Evolutionary conservation across 2,797 vertebrate genomes (phyloP).

Genomic region (Karalla daura): DNA sequence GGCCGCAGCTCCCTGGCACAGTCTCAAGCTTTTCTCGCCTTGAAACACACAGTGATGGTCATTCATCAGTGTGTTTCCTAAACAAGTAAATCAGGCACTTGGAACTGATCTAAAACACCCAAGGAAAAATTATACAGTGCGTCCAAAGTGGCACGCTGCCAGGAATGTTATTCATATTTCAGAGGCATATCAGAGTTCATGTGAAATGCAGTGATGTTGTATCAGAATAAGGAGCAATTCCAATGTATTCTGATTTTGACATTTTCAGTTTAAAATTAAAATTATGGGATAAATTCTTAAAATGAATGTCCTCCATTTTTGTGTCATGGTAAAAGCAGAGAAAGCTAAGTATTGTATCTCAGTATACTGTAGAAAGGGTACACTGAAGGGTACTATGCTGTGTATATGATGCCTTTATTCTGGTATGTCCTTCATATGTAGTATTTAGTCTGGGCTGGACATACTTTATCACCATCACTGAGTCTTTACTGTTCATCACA

Average conservation of each 20-base stretch:
- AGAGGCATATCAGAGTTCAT: not conserved
- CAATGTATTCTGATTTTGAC: not conserved
- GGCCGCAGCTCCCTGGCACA: constrained; percentile 18
- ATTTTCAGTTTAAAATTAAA: not conserved
- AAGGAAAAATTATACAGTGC: too few species aligned
- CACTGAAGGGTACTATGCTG: too few species aligned
- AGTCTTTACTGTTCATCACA: not conserved
- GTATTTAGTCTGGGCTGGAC: not conserved
- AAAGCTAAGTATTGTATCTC: too few species aligned
- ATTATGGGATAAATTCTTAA: not conserved
- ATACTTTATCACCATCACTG: not conserved
- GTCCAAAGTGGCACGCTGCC: not conserved
- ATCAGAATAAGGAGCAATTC: not conserved
- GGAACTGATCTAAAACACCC: too few species aligned
- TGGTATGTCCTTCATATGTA: not conserved
- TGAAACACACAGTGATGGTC: constrained; percentile 12
- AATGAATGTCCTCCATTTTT: not conserved
- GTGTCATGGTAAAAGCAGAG: not conserved
- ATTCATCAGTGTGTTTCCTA: constrained; percentile 38
- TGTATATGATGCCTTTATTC: too few species aligned
- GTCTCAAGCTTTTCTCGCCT: constrained; percentile 12
- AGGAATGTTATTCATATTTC: not conserved
- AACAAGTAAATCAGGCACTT: constrained; percentile 10
- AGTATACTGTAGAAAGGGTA: too few species aligned
- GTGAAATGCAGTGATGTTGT: too few species aligned